Percentiles rank a stretch among this genome's conserved stretches.
Conservation (phyloP, 2,113 vertebrate species). For the Marmota monax region DNA sequence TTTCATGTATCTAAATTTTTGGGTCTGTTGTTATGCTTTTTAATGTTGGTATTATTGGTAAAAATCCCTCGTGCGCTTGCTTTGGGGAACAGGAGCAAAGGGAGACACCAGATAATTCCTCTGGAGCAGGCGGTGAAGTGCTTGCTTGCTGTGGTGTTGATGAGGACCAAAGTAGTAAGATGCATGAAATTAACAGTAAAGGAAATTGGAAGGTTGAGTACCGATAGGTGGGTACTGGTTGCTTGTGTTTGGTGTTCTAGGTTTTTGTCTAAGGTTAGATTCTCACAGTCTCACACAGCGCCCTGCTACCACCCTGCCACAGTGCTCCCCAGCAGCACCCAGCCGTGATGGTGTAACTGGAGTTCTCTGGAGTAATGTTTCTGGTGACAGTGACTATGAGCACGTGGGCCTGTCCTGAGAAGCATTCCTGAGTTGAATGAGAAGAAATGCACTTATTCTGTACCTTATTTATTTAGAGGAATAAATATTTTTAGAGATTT, state of each 20-base stretch:
- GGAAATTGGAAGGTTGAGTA: accelerated
- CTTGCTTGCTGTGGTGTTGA: too few species aligned
- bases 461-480: neutral
- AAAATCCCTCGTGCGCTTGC: neutral
- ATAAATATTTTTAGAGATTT: neutral
- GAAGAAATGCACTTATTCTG: neutral
- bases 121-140: neutral
- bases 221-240: neutral
- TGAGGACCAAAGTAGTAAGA: neutral
- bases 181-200: too few species aligned
- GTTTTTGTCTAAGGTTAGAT: neutral
- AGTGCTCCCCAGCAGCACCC: too few species aligned
- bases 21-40: neutral
- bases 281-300: accelerated
- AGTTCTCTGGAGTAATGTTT: neutral
- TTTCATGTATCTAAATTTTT: neutral
- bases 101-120: neutral
- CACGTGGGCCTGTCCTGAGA: neutral
- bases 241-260: neutral
- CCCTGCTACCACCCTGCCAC: neutral
- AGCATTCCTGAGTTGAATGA: neutral
- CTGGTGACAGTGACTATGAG: neutral
- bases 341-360: too few species aligned
- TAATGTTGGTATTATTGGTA: neutral
- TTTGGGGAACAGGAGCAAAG: neutral